phyloP scores from a whole-genome alignment of 2,113 vertebrate genomes.

The Rutilus rutilus region DNA sequence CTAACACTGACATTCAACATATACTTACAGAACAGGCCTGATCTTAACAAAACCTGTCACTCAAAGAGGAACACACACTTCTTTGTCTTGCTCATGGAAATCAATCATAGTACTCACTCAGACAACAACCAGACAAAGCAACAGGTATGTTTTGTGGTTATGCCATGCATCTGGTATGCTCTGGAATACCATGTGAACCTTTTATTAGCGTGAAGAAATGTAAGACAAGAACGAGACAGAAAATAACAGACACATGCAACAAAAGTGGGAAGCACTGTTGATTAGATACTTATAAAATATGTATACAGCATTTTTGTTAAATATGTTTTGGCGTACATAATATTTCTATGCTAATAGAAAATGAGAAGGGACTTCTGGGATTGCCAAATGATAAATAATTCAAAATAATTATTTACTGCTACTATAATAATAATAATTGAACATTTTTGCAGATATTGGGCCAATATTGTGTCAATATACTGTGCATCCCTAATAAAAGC shows the following conservation, averaged over 20 bases:
- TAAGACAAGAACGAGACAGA: background rate
- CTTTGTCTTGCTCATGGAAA: background rate
- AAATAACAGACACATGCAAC: background rate
- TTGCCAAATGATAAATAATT: too few relatives aligned
- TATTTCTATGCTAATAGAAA: background rate
- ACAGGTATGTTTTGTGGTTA: conserved; percentile 1
- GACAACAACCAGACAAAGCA: background rate
- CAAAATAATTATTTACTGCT: background rate
- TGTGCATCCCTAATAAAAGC: background rate
- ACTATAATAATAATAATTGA: background rate
- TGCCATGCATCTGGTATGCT: background rate
- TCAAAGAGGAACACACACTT: background rate
- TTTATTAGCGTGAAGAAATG: background rate
- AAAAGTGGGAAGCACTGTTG: background rate
- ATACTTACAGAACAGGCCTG: background rate
- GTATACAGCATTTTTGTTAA: too few relatives aligned
- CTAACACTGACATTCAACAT: conserved; percentile 17
- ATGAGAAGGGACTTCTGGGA: too few relatives aligned
- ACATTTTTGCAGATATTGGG: background rate
- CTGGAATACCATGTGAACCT: background rate
- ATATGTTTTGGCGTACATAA: background rate
- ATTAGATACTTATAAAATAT: background rate
- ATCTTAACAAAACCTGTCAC: background rate
- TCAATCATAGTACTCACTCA: background rate
- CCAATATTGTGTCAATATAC: background rate